Evolutionary conservation across 2,113 vertebrate species (phyloP).

Genomic region (Myotis davidii): DNA sequence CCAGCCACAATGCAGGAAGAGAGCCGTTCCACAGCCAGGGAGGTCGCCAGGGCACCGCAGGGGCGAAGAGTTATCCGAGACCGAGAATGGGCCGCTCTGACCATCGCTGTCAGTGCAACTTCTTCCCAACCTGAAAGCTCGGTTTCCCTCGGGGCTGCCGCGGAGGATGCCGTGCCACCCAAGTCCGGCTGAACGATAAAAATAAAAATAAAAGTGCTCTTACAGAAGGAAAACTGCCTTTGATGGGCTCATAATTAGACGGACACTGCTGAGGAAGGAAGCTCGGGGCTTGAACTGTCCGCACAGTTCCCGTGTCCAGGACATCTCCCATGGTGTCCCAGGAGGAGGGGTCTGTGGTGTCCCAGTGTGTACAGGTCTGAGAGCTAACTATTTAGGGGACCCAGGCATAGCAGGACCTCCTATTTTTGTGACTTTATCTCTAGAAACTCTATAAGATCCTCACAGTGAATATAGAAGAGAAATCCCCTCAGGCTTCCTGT

Average conservation of each 20-base stretch:
- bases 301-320: too few species aligned
- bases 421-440: not conserved
- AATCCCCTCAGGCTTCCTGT: not conserved
- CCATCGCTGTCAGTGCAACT: not conserved
- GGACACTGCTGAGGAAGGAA: too few species aligned
- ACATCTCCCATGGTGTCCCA: not conserved
- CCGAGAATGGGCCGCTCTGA: not conserved
- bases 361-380: not conserved
- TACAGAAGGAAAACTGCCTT: too few species aligned
- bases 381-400: too few species aligned
- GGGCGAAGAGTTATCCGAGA: not conserved
- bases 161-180: not conserved
- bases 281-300: not conserved
- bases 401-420: not conserved
- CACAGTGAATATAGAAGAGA: not conserved
- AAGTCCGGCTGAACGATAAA: not conserved
- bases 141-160: not conserved
- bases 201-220: too few species aligned
- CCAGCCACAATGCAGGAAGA: not conserved
- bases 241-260: too few species aligned
- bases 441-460: not conserved
- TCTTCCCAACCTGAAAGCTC: not conserved
- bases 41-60: not conserved
- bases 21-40: not conserved
- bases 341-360: not conserved